A percentile compares a stretch with the other conserved stretches of the same genome.
These are phyloP conservation scores for Mormyrops boulengeri DNA, from an alignment of 2,797 vertebrate species.

Conservation along the genomic window DNA sequence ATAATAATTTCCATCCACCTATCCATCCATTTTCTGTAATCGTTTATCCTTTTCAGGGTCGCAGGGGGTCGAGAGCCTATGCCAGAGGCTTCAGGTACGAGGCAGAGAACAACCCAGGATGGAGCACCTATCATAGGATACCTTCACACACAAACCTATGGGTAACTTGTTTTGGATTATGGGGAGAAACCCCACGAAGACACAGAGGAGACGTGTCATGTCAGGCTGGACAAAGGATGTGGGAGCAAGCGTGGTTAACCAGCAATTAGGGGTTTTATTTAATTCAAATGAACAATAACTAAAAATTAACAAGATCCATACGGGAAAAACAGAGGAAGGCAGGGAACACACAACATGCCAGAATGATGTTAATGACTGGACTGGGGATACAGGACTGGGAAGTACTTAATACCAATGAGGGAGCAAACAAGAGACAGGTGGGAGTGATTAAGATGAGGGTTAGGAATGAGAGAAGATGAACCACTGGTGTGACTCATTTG, in stretches of 20 bases:
- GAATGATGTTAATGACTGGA: not conserved
- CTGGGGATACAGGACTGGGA: not conserved
- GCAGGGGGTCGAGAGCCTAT: not conserved
- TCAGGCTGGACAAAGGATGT: not conserved
- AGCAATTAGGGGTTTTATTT: not conserved
- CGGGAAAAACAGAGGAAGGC: not conserved
- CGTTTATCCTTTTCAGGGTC: not conserved
- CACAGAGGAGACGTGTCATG: not conserved
- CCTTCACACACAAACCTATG: not conserved
- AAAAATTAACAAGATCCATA: not conserved
- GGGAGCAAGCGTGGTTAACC: not conserved
- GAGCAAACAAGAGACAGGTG: not conserved
- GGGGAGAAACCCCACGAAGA: not conserved
- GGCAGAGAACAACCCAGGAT: not conserved
- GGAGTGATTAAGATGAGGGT: not conserved
- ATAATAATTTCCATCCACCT: not conserved
- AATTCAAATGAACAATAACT: not conserved
- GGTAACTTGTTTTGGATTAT: not conserved
- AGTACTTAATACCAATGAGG: not conserved
- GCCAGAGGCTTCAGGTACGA: not conserved
- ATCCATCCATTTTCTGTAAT: not conserved
- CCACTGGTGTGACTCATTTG: not conserved
- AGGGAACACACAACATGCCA: not conserved
- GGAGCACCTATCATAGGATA: not conserved
- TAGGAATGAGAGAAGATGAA: not conserved